Conservation (phyloP, 2,888 invertebrate species). For the Noctua pronuba region DNA sequence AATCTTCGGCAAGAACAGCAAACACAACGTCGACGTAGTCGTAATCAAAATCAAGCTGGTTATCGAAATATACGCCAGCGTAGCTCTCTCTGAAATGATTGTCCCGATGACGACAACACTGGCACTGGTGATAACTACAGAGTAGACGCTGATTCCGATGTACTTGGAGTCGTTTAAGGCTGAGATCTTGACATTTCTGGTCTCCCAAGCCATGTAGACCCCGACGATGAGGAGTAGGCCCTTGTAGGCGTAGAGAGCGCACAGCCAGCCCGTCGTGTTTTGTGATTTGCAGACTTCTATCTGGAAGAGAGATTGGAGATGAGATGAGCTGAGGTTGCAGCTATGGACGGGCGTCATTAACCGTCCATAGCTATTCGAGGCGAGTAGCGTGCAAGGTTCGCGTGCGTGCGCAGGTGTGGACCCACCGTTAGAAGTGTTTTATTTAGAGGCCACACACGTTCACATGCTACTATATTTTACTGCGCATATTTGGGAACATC, state of each 20-base stretch:
- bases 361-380: too few relatives aligned
- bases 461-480: too few relatives aligned
- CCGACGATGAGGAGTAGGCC: slow-evolving; percentile 96
- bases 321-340: too few relatives aligned
- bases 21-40: slow-evolving; percentile 95
- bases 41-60: slow-evolving; percentile 95
- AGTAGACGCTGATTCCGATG: slow-evolving; percentile 98
- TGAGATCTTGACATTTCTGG: slow-evolving; percentile 97
- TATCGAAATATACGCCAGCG: slow-evolving; percentile 95
- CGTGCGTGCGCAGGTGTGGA: too few relatives aligned
- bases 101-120: slow-evolving; percentile 97
- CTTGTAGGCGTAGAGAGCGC: slow-evolving; percentile 97
- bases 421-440: too few relatives aligned
- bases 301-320: slow-evolving; percentile 86
- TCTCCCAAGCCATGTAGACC: slow-evolving; percentile 99
- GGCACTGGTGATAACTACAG: slow-evolving; percentile 96
- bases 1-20: slow-evolving; percentile 96
- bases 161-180: slow-evolving; percentile 98
- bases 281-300: slow-evolving; percentile 97
- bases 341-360: too few relatives aligned
- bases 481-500: too few relatives aligned
- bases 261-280: slow-evolving; percentile 97
- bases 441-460: too few relatives aligned
- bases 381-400: too few relatives aligned
- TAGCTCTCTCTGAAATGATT: slow-evolving; percentile 95